A percentile compares a stretch with the other conserved stretches of the same genome.
These are phyloP conservation scores for Amphiprion clarkii DNA, from an alignment of 2,797 vertebrate genomes.

Conservation along the genomic window DNA sequence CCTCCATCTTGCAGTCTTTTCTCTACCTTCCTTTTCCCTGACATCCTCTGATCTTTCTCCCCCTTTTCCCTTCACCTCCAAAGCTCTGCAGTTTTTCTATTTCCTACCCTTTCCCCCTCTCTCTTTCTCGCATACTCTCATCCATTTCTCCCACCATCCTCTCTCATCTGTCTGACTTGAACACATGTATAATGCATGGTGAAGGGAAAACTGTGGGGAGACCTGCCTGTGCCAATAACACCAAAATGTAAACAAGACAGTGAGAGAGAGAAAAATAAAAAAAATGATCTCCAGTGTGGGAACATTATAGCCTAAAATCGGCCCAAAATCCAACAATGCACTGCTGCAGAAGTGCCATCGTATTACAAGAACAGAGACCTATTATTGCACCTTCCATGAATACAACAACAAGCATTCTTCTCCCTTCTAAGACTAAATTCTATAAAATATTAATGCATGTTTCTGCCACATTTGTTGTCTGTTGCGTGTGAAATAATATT, in stretches of 20 bases:
- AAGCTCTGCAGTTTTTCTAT: slow-evolving; percentile 49
- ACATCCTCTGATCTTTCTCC: slow-evolving; percentile 36
- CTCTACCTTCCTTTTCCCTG: slow-evolving; percentile 20
- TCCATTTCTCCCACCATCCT: slow-evolving; percentile 57
- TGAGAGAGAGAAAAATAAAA: slow-evolving; percentile 12
- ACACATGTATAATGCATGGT: slow-evolving; percentile 85
- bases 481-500: slow-evolving; percentile 14
- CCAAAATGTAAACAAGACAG: slow-evolving; percentile 75
- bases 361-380: slow-evolving; percentile 2
- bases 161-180: slow-evolving; percentile 73
- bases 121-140: slow-evolving; percentile 21
- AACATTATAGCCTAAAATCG: slow-evolving; percentile 22
- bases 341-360: not conserved
- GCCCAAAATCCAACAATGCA: slow-evolving; percentile 6
- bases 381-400: slow-evolving; percentile 15
- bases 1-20: not conserved
- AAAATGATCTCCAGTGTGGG: not conserved
- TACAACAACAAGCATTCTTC: slow-evolving; percentile 26
- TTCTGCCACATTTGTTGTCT: slow-evolving; percentile 26
- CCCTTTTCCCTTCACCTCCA: slow-evolving; percentile 29
- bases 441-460: slow-evolving; percentile 52
- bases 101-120: slow-evolving; percentile 27
- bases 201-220: slow-evolving; percentile 70
- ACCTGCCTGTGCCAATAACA: slow-evolving; percentile 80
- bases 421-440: slow-evolving; percentile 40